These are phyloP conservation scores for Heliconius aoede DNA, from an alignment of 2,888 invertebrate species.

Conservation along the genomic window DNA sequence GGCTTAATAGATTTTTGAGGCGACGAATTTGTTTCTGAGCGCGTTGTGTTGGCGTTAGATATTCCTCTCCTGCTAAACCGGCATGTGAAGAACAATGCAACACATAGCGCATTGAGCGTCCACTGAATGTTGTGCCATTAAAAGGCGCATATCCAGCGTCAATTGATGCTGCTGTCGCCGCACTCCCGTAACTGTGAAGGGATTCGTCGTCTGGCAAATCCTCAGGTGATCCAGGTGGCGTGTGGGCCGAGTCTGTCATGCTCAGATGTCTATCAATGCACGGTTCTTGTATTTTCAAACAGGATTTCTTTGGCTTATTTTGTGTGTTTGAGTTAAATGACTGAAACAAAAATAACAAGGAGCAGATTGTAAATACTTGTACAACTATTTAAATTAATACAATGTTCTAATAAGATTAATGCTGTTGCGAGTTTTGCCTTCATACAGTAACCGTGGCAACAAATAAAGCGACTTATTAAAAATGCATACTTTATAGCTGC, in stretches of 20 bases:
- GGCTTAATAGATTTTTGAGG: conserved; percentile 87
- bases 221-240: conserved; percentile 86
- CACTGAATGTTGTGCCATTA: conserved; percentile 88
- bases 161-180: conserved; percentile 90
- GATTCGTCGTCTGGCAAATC: conserved; percentile 90
- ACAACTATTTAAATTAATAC: background rate
- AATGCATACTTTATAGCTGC: conserved; percentile 56
- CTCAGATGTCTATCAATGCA: conserved; percentile 69
- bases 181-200: conserved; percentile 90
- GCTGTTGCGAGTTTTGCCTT: background rate
- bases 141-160: conserved; percentile 92
- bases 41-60: conserved; percentile 94
- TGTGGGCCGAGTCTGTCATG: conserved; percentile 80
- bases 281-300: conserved; percentile 68
- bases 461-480: conserved; percentile 10
- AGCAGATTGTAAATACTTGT: conserved; percentile 8
- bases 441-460: conserved; percentile 37
- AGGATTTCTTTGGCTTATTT: conserved; percentile 71
- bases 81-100: conserved; percentile 93
- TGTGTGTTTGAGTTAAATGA: conserved; percentile 74
- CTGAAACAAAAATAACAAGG: conserved; percentile 61
- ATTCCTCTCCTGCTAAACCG: conserved; percentile 90
- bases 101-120: conserved; percentile 89
- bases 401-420: background rate
- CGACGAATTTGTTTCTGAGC: conserved; percentile 91